Evolutionary conservation across 2,888 invertebrate genomes (phyloP).

Genomic region (Coenonympha glycerion): DNA sequence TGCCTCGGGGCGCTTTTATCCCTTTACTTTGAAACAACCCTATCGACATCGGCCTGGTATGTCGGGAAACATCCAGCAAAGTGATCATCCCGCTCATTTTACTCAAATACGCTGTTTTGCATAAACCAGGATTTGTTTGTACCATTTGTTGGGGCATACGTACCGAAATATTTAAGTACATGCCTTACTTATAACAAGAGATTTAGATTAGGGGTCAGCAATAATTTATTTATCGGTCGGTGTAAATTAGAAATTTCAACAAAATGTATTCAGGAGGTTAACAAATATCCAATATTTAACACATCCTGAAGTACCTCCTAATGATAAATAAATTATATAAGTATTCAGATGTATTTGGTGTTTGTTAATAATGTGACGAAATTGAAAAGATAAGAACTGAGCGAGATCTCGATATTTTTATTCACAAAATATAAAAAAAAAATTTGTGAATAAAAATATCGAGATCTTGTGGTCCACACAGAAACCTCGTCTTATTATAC

Average conservation of each 20-base stretch:
- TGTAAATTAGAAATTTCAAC: too few relatives aligned
- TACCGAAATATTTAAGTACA: too few relatives aligned
- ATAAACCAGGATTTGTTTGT: not conserved
- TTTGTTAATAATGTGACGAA: not conserved
- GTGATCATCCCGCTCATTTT: constrained; percentile 12
- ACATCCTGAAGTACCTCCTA: too few relatives aligned
- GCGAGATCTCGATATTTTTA: not conserved
- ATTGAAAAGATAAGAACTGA: not conserved
- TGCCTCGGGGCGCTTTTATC: constrained; percentile 18
- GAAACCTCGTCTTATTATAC: not conserved
- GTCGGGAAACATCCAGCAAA: constrained; percentile 17
- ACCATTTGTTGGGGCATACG: not conserved
- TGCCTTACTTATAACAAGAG: too few relatives aligned
- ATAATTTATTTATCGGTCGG: too few relatives aligned
- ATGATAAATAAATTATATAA: too few relatives aligned
- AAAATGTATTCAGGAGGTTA: too few relatives aligned
- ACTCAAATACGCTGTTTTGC: not conserved
- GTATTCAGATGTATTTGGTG: too few relatives aligned
- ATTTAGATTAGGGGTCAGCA: too few relatives aligned
- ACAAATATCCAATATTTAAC: too few relatives aligned
- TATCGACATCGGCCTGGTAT: constrained; percentile 16
- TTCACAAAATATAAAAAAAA: not conserved
- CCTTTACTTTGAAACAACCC: constrained; percentile 22
- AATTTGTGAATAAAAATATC: too few relatives aligned
- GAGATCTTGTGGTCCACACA: not conserved